Evolutionary conservation across 1,140 invertebrate species (phyloP), one percentile per base, ranked within the genome.

Genomic region (Papilio glaucus): DNA sequence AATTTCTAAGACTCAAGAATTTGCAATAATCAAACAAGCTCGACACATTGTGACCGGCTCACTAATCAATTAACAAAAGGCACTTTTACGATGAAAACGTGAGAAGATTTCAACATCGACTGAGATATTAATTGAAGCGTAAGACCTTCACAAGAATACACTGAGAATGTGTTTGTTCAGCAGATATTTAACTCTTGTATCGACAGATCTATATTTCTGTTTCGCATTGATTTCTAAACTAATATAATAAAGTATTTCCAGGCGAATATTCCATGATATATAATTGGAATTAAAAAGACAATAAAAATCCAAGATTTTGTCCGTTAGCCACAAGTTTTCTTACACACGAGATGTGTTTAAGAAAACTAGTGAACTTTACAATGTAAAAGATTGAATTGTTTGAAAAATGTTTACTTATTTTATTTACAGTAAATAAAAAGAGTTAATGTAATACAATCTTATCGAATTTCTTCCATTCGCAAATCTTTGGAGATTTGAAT

Each of bases 101-200:
- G 81, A 77, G 81, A 82, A 78, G 63, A 77, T 74, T 74, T 60
- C 57, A 76, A 75, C 41, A 78, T 74, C 70, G 41, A 67, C 68
- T 67, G 57, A 45, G 72, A 80, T 70, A 75, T 73, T n/a, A 78
- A 80, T 76, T 72, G 76, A 70, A 18, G 70, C 75, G 78, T 84
- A 49, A 69, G 67, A 69, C 18, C 65, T 45, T 72, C 72, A 72
- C 21, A 70, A 77, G 60, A 70, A 68, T 45, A 45, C 26, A 69
- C 13, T 38, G 39, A 69, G 42, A 53, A 69, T 33, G 67, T 69
- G 26, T 69, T 69, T 69, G 65, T 68, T 68, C 63, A 4, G 21
- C 26, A 24, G 26, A 53, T 69, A 69, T 49, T 42, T 29, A 26
- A n/a, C 26, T 69, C 42, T 68, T 18, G 24, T 68, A 68, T 15